phyloP scores from a whole-genome alignment of 2,113 vertebrate species.

The Semnornis frantzii region DNA sequence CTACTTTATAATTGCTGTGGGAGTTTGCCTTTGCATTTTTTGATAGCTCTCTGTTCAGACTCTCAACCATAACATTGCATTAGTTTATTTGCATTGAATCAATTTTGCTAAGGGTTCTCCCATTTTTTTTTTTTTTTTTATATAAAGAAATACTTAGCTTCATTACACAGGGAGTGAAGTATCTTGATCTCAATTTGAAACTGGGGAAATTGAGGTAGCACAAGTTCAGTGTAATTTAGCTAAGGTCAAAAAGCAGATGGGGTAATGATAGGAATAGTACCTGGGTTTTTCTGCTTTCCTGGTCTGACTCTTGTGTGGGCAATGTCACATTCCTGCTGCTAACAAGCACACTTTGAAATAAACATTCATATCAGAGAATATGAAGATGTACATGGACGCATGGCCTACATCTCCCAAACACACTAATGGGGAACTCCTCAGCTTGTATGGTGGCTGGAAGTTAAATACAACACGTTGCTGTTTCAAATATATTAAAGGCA shows the following conservation, averaged over 20 bases:
- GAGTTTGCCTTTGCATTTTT: constrained; percentile 62
- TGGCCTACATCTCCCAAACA: neutral
- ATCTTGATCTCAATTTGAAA: neutral
- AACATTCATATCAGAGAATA: neutral
- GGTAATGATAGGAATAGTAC: neutral
- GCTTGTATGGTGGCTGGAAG: neutral
- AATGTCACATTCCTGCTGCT: neutral
- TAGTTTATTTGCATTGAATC: constrained; percentile 58
- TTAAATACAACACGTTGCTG: constrained; percentile 20
- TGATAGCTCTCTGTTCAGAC: constrained; percentile 42
- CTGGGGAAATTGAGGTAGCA: constrained; percentile 12
- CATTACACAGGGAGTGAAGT: neutral
- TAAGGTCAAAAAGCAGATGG: constrained; percentile 19
- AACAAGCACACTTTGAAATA: constrained; percentile 16
- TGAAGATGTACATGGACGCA: neutral
- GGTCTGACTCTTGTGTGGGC: neutral
- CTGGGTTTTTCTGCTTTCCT: neutral
- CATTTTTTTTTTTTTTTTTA: neutral
- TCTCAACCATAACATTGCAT: neutral
- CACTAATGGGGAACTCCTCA: neutral
- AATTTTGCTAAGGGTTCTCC: constrained; percentile 32
- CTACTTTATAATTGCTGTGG: constrained; percentile 65
- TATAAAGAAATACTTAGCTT: constrained; percentile 22
- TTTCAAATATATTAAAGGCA: neutral
- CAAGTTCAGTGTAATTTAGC: constrained; percentile 33